Conservation (phyloP, 1,140 invertebrate species). For the Drosophila takahashii region DNA sequence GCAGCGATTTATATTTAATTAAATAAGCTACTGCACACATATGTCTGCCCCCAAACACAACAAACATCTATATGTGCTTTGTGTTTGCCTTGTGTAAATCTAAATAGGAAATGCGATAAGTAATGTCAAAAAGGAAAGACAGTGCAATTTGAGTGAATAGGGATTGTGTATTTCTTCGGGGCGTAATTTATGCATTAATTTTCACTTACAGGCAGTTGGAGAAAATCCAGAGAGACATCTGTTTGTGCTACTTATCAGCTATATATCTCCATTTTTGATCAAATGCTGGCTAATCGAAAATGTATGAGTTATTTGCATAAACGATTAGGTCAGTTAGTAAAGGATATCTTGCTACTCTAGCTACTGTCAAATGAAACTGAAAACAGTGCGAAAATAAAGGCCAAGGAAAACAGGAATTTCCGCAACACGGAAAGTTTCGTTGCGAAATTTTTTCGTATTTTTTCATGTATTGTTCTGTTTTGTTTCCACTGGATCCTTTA, state of each 20-base stretch:
- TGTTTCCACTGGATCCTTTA: slow-evolving; percentile 33
- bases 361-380: slow-evolving; percentile 30
- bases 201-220: slow-evolving; percentile 42
- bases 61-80: slow-evolving; percentile 7
- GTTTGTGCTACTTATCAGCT: slow-evolving; percentile 32
- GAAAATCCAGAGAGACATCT: slow-evolving; percentile 11
- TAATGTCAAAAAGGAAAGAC: slow-evolving; percentile 45
- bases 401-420: slow-evolving; percentile 26
- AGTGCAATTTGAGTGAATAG: slow-evolving; percentile 11
- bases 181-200: slow-evolving; percentile 79
- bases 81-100: slow-evolving; percentile 36
- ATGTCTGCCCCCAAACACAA: slow-evolving; percentile 7
- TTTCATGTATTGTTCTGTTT: slow-evolving; percentile 34
- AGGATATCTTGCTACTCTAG: neutral
- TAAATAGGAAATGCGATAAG: slow-evolving; percentile 77
- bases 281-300: slow-evolving; percentile 66
- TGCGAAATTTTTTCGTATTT: slow-evolving; percentile 27
- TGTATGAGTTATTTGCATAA: slow-evolving; percentile 71
- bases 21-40: slow-evolving; percentile 52
- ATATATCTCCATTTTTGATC: slow-evolving; percentile 49
- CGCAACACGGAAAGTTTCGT: slow-evolving; percentile 20
- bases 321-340: slow-evolving; percentile 35
- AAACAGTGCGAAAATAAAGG: slow-evolving; percentile 19
- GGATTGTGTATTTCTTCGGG: slow-evolving; percentile 40
- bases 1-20: slow-evolving; percentile 78